Evolutionary conservation across 2,113 vertebrate species (phyloP), one percentile per base, ranked within the genome.

Genomic region (Stigmatopora argus): DNA sequence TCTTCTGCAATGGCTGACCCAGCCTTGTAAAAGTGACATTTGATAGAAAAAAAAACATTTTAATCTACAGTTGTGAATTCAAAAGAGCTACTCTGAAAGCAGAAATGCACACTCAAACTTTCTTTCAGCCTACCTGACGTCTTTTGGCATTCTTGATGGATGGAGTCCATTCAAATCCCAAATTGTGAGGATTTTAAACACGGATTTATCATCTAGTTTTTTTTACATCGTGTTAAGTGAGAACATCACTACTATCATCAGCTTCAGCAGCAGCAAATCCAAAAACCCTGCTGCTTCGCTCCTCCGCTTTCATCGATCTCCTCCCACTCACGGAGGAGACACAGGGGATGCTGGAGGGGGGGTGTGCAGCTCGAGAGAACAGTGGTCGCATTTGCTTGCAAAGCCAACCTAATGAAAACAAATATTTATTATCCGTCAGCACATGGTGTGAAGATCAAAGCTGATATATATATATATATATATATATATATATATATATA

Each of bases 41-140:
- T 5, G 12, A 38, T 41, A 1, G 10, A 38, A 41, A 38, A 19
- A 44, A 12, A 23, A 57, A 17, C 11, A 19, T 38, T 38, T 41
- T 14, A 56, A 13, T 53, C 19, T 21, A 19, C 53, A 56, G 21
- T 5, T 7, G 0, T 17, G 53, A 19, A 14, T n/a, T 8, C 18
- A 51, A n/a, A 19, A n/a, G 31, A 58, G 35, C 18, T 41, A 1
- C 38, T 45, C 11, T 13, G n/a, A 13, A 60, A 14, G 4, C 53
- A 31, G 13, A 1, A 31, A 56, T 61, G 13, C 59, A 45, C 41
- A 3, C 59, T 61, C 59, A 19, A 61, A 61, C 59, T 61, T 61
- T 45, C 12, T 15, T 78, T 72, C 44, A 67, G 2, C 81, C 55
- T 77, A 85, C 86, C 84, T 86, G 55, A 58, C 47, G 23, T 71